Percentiles rank a stretch among this genome's conserved stretches.
These are phyloP conservation scores for Baronia brevicornis DNA, from an alignment of 2,888 invertebrate genomes.

Conservation along the genomic window DNA sequence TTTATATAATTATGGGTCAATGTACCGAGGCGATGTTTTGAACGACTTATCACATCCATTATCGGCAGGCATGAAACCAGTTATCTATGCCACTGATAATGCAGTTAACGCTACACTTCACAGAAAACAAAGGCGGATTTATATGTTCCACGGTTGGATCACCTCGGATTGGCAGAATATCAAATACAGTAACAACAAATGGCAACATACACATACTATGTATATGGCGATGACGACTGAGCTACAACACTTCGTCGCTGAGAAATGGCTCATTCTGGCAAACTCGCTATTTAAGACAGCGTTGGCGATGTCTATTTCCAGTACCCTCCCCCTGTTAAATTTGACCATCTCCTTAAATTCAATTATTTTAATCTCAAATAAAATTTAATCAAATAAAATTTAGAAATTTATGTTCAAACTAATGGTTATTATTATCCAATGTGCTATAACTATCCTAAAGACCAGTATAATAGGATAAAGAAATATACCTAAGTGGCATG, in stretches of 20 bases:
- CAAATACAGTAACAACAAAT: too few species aligned
- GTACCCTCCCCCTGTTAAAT: too few species aligned
- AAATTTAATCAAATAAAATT: slow-evolving; percentile 9
- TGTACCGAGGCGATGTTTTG: slow-evolving; percentile 70
- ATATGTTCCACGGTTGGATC: too few species aligned
- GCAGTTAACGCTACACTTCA: slow-evolving; percentile 41
- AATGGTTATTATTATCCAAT: background rate
- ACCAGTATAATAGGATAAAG: background rate
- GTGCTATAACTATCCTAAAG: background rate
- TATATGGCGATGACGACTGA: slow-evolving; percentile 4
- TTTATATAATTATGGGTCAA: slow-evolving; percentile 75
- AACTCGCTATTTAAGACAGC: too few species aligned
- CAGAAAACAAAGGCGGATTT: slow-evolving; percentile 36
- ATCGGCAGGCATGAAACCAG: slow-evolving; percentile 51
- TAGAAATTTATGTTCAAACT: background rate
- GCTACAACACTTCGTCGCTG: too few species aligned
- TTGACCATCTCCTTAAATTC: too few species aligned
- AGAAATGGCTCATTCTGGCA: too few species aligned
- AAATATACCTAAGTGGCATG: slow-evolving; percentile 2
- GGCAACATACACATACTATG: too few species aligned
- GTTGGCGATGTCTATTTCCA: too few species aligned
- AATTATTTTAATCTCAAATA: slow-evolving; percentile 12
- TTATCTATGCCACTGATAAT: slow-evolving; percentile 70
- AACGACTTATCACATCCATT: slow-evolving; percentile 62
- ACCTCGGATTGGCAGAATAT: too few species aligned